A percentile compares a stretch with the other conserved stretches of the same genome.
Conservation (phyloP, 2,797 vertebrate species). For the Brachymystax lenok region DNA sequence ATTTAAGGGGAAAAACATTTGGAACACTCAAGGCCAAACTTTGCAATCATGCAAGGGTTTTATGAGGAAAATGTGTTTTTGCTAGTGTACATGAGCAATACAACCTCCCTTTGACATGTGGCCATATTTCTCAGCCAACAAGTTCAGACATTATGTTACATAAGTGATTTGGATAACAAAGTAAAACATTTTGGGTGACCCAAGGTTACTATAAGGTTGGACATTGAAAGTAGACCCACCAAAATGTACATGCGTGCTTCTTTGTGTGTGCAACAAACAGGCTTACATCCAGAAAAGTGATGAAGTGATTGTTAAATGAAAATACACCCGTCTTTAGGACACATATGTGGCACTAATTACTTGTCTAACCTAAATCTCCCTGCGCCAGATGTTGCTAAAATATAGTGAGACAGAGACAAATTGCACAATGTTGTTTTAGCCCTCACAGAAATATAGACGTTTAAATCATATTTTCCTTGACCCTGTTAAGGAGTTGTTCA, state of each 20-base stretch:
- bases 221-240: constrained; percentile 32
- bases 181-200: background rate
- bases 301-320: constrained; percentile 84
- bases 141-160: background rate
- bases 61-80: constrained; percentile 64
- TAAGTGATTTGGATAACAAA: background rate
- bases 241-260: constrained; percentile 12
- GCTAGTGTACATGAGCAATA: constrained; percentile 35
- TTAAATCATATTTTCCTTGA: constrained; percentile 86
- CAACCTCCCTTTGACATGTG: constrained; percentile 26
- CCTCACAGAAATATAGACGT: constrained; percentile 76
- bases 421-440: constrained; percentile 69
- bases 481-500: constrained; percentile 78
- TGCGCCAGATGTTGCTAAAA: constrained; percentile 85
- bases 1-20: constrained; percentile 2
- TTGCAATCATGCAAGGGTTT: constrained; percentile 62
- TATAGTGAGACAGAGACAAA: constrained; percentile 80
- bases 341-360: constrained; percentile 85
- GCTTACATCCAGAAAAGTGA: constrained; percentile 69
- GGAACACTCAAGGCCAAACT: constrained; percentile 51
- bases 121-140: constrained; percentile 14
- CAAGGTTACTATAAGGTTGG: constrained; percentile 41
- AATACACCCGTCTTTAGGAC: constrained; percentile 86
- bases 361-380: constrained; percentile 85
- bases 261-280: constrained; percentile 49